phyloP scores from a whole-genome alignment of 2,888 invertebrate species.

The Rosalia funebris region DNA sequence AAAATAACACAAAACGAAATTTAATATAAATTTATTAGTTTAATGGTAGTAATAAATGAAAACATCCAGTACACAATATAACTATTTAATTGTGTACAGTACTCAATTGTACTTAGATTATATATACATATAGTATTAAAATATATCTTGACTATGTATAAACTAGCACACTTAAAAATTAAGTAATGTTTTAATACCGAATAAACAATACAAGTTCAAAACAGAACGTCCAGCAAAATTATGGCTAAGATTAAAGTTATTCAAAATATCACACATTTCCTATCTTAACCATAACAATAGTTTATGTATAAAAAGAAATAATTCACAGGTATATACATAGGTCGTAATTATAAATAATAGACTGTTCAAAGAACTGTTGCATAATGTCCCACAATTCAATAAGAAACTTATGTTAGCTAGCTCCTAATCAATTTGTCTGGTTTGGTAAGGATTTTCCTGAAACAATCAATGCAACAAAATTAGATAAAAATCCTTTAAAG shows the following conservation, averaged over 20 bases:
- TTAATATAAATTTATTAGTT: slow-evolving; percentile 18
- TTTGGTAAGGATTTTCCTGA: slow-evolving; percentile 14
- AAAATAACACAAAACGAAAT: too few relatives aligned
- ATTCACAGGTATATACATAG: slow-evolving; percentile 37
- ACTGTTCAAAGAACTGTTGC: background rate
- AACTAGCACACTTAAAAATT: slow-evolving; percentile 6
- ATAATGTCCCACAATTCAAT: slow-evolving; percentile 1
- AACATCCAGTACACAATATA: slow-evolving; percentile 1
- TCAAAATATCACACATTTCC: slow-evolving; percentile 39
- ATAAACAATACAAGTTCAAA: slow-evolving; percentile 19
- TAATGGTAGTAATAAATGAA: background rate
- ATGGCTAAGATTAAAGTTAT: slow-evolving; percentile 34
- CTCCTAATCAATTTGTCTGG: slow-evolving; percentile 4
- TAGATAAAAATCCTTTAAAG: background rate
- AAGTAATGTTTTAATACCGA: slow-evolving; percentile 24
- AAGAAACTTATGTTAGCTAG: background rate
- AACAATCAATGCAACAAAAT: slow-evolving; percentile 1
- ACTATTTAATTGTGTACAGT: slow-evolving; percentile 1
- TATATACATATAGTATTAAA: slow-evolving; percentile 23
- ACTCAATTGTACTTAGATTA: background rate
- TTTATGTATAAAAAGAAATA: slow-evolving; percentile 26
- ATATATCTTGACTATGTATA: slow-evolving; percentile 17
- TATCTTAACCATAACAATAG: slow-evolving; percentile 29
- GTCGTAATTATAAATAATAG: slow-evolving; percentile 32
- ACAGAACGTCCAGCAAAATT: slow-evolving; percentile 11